Evolutionary conservation across 1,140 invertebrate genomes (phyloP), one percentile per base, ranked within the genome.

Genomic region (Papilio machaon): DNA sequence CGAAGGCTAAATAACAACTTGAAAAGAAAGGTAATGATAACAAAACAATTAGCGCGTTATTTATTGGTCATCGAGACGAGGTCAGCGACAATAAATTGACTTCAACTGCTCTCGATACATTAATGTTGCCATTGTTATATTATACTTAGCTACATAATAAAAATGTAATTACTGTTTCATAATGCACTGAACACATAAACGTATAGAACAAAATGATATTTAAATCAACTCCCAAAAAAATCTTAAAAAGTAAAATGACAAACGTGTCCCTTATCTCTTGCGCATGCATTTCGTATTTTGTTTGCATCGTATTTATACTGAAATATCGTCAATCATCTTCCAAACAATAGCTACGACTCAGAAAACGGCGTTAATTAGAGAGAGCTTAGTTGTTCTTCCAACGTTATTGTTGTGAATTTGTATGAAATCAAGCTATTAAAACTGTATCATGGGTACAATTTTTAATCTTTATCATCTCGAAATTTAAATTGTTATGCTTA

Each of bases 51-150:
- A 67, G 30, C 30, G 30, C 64, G 30, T 67, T 67, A 67, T 64
- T 43, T 64, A 64, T 35, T 67, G 64, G 64, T 67, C 35, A 67
- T 67, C 64, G 64, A 67, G 64, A 67, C 64, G 64, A 67, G 64
- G 64, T 67, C 64, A 35, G 64, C 30, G 64, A 23, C 30, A 67
- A 67, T 67, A 67, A 67, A 67, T 67, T 38, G 30, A 35, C n/a
- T 1, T 67, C 19, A 64, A 64, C 13, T 35, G 64, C 30, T 70
- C 64, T 70, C 13, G 64, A 35, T 70, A 70, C 64, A 38, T 38
- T 70, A 38, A 70, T 70, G 13, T 35, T 35, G 64, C 64, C 30
- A 70, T 70, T 70, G 64, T 70, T 35, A 15, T 70, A 43, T 43
- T 35, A 15, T 70, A 43, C 7, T 4, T 43, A 43, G 1, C 4